Evolutionary conservation across 1,140 invertebrate species (phyloP), one percentile per base, ranked within the genome.

Genomic region (Antheraea mylitta): DNA sequence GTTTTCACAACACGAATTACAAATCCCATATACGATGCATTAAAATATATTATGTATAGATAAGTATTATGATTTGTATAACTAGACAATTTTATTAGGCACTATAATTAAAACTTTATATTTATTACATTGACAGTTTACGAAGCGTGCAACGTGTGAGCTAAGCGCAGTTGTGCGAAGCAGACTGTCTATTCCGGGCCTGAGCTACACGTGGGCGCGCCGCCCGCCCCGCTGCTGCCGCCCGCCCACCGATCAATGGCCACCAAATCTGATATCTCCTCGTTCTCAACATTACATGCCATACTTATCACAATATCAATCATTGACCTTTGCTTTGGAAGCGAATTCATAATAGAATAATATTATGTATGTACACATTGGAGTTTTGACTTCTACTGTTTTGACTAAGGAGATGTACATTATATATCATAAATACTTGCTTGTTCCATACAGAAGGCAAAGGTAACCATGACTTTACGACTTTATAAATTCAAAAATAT

Each of bases 181-280:
- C 81, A 64, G 80, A 91, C 89, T 91, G 85, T 74, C 86, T 91
- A 91, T 91, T 91, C 87, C 85, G 71, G 82, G 86, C 78, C 63
- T 73, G 83, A 85, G 80, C 78, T 80, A 75, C 87, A 91, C 89
- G 89, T 91, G 89, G 89, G 82, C 76, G 73, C 71, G 77, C 75
- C 75, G 76, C 78, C 67, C 72, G 72, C 68, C 63, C 82, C 79
- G 78, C 85, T 83, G 78, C 77, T 74, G 77, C 78, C 18, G 79
- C 84, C 84, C 80, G 81, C 82, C 82, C 79, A 76, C 80, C 84
- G 86, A 85, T 89, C 85, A 89, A 89, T 89, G 84, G 82, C 75
- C 73, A 79, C 76, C 82, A 83, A 83, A 90, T 85, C 75, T 81
- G 86, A 88, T 81, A 87, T 82, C 86, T 86, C 65, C 65, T 68